A percentile compares a stretch with the other conserved stretches of the same genome.
phyloP scores from a whole-genome alignment of 2,113 vertebrate genomes.

The Puffinus mauretanicus region DNA sequence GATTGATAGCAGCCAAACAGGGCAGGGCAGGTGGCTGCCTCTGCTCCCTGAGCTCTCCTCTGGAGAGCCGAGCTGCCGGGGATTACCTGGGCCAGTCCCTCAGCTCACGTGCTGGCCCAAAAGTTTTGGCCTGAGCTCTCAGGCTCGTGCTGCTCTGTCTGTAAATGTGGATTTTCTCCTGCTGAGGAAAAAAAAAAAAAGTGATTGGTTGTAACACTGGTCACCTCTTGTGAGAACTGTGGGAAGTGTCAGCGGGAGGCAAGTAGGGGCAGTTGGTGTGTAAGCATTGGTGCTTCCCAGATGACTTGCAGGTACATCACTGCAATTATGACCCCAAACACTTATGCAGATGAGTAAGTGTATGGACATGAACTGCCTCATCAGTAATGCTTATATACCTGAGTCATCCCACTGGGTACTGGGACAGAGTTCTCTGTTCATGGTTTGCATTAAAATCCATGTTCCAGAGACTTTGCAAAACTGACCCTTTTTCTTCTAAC shows the following conservation, averaged over 20 bases:
- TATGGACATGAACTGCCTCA: conserved; percentile 41
- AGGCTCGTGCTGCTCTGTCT: background rate
- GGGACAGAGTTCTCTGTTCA: background rate
- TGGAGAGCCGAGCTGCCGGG: fast-evolving
- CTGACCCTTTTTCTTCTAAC: background rate
- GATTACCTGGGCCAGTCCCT: background rate
- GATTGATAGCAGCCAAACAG: background rate
- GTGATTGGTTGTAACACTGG: background rate
- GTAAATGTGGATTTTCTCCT: background rate
- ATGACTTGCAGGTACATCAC: conserved; percentile 27
- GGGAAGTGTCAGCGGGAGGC: background rate
- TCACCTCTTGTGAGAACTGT: background rate
- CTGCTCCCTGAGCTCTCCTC: background rate
- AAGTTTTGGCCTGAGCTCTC: background rate
- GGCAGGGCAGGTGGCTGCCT: background rate
- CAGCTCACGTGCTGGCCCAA: background rate
- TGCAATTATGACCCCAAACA: conserved; percentile 42
- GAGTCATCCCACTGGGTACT: conserved; percentile 23
- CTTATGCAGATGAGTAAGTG: conserved; percentile 39
- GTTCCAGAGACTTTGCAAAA: background rate
- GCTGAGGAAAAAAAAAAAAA: background rate
- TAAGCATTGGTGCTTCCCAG: background rate
- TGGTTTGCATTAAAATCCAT: background rate
- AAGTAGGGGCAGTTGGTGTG: background rate
- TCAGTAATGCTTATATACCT: background rate